phyloP scores from a whole-genome alignment of 2,797 vertebrate species.

The Muscicapa striata region DNA sequence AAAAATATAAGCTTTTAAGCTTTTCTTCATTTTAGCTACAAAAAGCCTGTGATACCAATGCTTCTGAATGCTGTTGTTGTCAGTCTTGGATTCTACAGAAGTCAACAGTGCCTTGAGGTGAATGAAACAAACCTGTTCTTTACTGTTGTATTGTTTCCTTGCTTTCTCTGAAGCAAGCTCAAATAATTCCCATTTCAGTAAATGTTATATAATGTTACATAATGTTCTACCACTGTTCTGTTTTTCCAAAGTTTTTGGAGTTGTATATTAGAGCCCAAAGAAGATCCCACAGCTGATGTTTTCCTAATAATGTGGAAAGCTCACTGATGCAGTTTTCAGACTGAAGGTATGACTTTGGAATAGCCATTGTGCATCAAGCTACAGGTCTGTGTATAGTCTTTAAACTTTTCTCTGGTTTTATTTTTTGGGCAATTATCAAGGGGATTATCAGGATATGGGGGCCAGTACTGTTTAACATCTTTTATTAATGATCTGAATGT shows the following conservation, averaged over 20 bases:
- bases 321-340: neutral
- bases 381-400: neutral
- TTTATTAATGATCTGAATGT: neutral
- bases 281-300: neutral
- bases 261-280: neutral
- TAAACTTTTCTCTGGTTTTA: neutral
- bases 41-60: neutral
- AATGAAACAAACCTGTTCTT: neutral
- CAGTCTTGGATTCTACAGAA: neutral
- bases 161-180: neutral
- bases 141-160: neutral
- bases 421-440: neutral
- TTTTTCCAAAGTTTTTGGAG: neutral
- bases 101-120: neutral
- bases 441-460: neutral
- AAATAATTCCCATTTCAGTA: neutral
- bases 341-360: neutral
- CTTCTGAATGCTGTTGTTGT: neutral
- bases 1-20: neutral
- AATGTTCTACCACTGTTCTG: neutral
- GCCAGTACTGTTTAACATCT: neutral
- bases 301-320: neutral
- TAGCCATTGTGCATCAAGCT: neutral
- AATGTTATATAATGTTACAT: neutral
- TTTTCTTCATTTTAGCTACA: neutral